Base-by-base conservation (phyloP, 2,888 invertebrate genomes). In the Netelia inedita region DNA sequence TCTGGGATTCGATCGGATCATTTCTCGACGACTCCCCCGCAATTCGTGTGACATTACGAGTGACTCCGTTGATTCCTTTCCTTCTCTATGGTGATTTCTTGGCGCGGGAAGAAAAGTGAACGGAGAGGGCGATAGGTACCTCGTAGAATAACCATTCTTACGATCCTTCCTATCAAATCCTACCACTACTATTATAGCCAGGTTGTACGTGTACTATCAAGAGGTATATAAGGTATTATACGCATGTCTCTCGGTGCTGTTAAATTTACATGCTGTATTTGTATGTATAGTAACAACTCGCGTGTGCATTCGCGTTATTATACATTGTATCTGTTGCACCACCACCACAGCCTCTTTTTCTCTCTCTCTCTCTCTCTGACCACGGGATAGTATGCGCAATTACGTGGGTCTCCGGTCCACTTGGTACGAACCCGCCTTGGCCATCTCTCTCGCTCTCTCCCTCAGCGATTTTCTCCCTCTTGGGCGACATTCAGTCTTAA, bases 401-500 rank as follows among this genome's bases (percentile, higher is more conserved):
- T 83, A 83, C 74, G 73, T 73, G 61, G 81, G 72, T 69, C 68
- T 59, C 73, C 41, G 28, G 66, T 76, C 35, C 28, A 35, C 65
- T 75, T 57, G 35, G 35, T 65, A 35, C 28, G 14, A 23, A 21
- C 72, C 66, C 66, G 76, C 50, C 65, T 71, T 23, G 35, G 16
- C 57, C 59, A 21, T 78, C 68, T 55, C n/a, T 43, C 53, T 50
- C 73, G 9, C 61, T 61, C 73, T 57, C 69, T 72, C 59, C 55
- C 55, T 55, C 35, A 50, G 59, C 57, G 16, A 71, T 57, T 19
- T 76, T 71, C 72, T 63, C 57, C 68, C 68, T 74, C 61, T 74
- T 79, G 73, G 57, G 83, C 74, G 73, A 83, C 71, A 53, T 79
- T 68, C 73, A 63, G 73, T 79, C 83, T 83, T 79, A 79, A 83